phyloP scores from a whole-genome alignment of 2,888 invertebrate species.

The Nowickia ferox region DNA sequence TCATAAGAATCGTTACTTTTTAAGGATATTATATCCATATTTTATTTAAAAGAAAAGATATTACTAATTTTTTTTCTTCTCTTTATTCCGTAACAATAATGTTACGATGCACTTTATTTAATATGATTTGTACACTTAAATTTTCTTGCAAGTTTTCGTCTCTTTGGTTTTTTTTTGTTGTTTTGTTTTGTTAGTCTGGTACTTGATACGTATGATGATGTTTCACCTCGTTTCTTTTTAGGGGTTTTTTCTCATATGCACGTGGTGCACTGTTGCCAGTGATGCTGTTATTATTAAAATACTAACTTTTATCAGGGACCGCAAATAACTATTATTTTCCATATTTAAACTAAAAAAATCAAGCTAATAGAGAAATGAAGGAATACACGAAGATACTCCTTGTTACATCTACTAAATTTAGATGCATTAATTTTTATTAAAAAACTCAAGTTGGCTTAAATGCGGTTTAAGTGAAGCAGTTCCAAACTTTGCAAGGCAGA shows the following conservation, averaged over 20 bases:
- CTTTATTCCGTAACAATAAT: constrained; percentile 30
- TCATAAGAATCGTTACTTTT: constrained; percentile 66
- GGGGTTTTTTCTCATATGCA: constrained; percentile 30
- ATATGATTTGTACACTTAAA: constrained; percentile 39
- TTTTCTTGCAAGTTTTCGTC: constrained; percentile 47
- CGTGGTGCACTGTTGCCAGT: not conserved
- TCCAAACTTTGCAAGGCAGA: too few species aligned
- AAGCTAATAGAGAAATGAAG: too few species aligned
- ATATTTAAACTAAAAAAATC: too few species aligned
- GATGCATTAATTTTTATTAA: too few species aligned
- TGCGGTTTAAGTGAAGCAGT: too few species aligned
- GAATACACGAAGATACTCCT: too few species aligned
- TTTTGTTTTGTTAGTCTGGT: constrained; percentile 30
- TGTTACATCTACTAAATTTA: too few species aligned
- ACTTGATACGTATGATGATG: constrained; percentile 55
- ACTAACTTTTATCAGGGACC: too few species aligned
- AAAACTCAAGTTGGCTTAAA: too few species aligned
- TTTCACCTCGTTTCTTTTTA: constrained; percentile 65
- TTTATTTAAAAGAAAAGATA: not conserved
- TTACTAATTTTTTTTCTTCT: not conserved
- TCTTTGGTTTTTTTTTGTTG: constrained; percentile 1
- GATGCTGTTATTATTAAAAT: too few species aligned
- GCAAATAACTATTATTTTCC: too few species aligned
- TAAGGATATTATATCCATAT: constrained; percentile 68
- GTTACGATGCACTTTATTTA: constrained; percentile 26